These are phyloP conservation scores for Excalfactoria chinensis DNA, from an alignment of 2,113 vertebrate genomes.

Conservation along the genomic window DNA sequence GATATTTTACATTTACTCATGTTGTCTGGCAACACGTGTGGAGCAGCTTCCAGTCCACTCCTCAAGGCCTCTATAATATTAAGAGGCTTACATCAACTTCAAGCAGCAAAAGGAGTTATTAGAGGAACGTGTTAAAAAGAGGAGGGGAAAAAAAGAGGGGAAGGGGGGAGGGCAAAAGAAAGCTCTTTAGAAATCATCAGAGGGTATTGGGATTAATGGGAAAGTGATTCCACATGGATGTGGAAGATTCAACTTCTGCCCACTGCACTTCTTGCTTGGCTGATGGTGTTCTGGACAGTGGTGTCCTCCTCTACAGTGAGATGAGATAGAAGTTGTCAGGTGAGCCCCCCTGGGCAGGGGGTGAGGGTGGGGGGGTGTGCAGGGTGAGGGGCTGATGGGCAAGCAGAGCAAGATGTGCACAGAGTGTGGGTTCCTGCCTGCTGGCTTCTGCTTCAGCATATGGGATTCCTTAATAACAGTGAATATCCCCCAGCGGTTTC, in stretches of 20 bases:
- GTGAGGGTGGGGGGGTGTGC: not conserved
- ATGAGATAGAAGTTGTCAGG: not conserved
- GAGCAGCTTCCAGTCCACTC: not conserved
- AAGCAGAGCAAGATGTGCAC: fast-evolving
- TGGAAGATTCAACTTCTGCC: not conserved
- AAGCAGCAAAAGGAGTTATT: not conserved
- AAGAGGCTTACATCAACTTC: not conserved
- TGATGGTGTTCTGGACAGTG: not conserved
- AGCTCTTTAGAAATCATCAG: not conserved
- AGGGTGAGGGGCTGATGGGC: not conserved
- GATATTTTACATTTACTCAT: not conserved
- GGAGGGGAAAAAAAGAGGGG: not conserved
- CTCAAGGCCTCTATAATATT: not conserved
- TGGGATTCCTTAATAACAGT: constrained; percentile 6
- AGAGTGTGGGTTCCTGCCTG: not conserved
- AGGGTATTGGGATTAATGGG: not conserved
- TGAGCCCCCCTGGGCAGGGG: not conserved
- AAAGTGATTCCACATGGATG: not conserved
- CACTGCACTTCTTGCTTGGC: not conserved
- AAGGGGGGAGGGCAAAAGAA: not conserved
- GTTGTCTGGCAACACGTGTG: not conserved
- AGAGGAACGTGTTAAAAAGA: constrained; percentile 11
- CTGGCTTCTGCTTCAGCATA: constrained; percentile 16
- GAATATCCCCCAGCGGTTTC: constrained; percentile 28
- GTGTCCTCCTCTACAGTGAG: not conserved